These are phyloP conservation scores for Apocheima hispidaria DNA, from an alignment of 2,888 invertebrate genomes.

Conservation along the genomic window DNA sequence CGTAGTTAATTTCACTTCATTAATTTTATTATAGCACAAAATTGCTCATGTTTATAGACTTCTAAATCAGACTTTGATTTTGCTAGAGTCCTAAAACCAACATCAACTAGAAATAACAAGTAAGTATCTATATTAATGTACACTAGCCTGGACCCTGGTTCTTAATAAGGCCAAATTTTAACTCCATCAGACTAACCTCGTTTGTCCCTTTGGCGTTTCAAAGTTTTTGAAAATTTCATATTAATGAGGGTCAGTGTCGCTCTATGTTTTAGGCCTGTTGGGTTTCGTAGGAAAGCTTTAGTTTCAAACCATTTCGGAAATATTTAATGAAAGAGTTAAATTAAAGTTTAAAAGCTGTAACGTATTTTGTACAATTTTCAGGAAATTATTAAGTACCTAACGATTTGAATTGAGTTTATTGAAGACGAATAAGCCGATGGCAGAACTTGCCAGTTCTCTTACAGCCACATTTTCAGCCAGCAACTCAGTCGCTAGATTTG, in stretches of 20 bases:
- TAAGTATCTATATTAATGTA: not conserved
- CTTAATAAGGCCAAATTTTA: constrained; percentile 23
- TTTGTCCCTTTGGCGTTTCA: constrained; percentile 21
- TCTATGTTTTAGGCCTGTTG: constrained; percentile 5
- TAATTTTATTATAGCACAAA: too few relatives aligned
- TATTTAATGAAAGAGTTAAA: constrained; percentile 7
- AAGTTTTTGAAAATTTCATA: constrained; percentile 36
- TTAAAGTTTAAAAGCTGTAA: not conserved
- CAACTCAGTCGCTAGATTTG: too few relatives aligned
- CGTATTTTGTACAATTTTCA: not conserved
- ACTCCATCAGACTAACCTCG: constrained; percentile 27
- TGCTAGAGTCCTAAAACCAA: not conserved
- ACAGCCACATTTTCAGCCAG: too few relatives aligned
- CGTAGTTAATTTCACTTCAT: too few relatives aligned
- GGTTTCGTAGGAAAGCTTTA: not conserved
- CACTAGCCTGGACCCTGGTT: not conserved
- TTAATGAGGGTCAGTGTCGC: constrained; percentile 35
- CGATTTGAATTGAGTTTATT: too few relatives aligned
- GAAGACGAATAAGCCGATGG: too few relatives aligned
- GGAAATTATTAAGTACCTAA: not conserved
- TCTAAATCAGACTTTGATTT: not conserved
- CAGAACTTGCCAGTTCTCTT: too few relatives aligned
- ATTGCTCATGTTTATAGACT: too few relatives aligned
- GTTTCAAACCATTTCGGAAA: constrained; percentile 6
- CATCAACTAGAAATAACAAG: not conserved